Evolutionary conservation across 1,140 invertebrate genomes (phyloP), one percentile per base, ranked within the genome.

Genomic region (Microplitis mediator): DNA sequence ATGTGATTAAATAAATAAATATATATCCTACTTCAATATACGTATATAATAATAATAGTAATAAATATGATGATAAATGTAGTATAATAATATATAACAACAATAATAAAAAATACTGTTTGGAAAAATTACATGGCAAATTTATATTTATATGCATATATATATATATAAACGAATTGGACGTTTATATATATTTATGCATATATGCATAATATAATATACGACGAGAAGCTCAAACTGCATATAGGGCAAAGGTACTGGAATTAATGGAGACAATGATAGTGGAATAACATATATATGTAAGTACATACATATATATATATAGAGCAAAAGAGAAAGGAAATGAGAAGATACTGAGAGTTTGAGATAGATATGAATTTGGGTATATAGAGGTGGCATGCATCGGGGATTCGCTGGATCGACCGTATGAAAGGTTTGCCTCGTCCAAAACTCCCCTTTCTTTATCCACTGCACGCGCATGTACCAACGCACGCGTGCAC

Each of bases 371-470:
- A 54, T 58, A 71, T 45, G 60, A 66, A 13, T 31, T 36, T 71
- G 64, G 54, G 32, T 6, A 5, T 45, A 45, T 45, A 45, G 75
- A 69, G 58, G 60, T 62, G 11, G 61, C 74, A 77, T 77, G 77
- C 72, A 74, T 72, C 54, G 75, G 69, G 70, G 69, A 74, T 74
- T 67, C 69, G 76, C 72, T 73, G 78, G 75, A 76, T 73, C 75
- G 73, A 79, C 71, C 74, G 64, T 36, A 63, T 66, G 67, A 69
- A 76, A 79, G 71, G 74, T 80, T 71, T 65, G 73, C 69, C 77
- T 80, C 71, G 76, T 76, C 79, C 82, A 79, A 84, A 84, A 81
- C 77, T 84, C 77, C 77, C 78, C 72, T 74, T 61, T 51, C 39
- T 66, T 64, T 69, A 16, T 45, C 39, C 69, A 72, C 45, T 66